Conservation (phyloP, 2,113 vertebrate species). For the Calypte anna region DNA sequence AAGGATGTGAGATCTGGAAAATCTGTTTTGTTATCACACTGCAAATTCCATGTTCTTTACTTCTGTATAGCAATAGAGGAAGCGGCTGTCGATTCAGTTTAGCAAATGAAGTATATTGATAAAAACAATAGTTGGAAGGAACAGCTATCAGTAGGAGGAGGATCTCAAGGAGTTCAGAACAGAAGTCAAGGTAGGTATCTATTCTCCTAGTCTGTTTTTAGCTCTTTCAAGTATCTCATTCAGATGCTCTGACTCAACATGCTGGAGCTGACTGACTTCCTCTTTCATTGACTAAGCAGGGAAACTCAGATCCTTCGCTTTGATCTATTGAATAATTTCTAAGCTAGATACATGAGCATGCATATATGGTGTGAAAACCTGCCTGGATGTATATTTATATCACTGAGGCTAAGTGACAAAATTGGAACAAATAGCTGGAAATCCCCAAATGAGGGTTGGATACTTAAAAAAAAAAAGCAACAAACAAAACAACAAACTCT, state of each 20-base stretch:
- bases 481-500: neutral
- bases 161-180: neutral
- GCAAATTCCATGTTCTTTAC: neutral
- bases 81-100: neutral
- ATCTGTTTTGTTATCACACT: neutral
- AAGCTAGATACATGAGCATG: neutral
- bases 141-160: neutral
- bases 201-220: neutral
- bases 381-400: neutral
- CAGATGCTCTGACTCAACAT: neutral
- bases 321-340: slow-evolving; percentile 1
- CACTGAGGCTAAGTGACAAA: neutral
- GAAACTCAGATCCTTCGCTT: neutral
- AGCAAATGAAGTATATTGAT: neutral
- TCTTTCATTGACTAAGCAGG: neutral
- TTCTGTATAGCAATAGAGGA: neutral
- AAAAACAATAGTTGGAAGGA: slow-evolving; percentile 23
- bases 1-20: neutral
- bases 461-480: neutral
- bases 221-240: neutral
- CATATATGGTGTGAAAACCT: neutral
- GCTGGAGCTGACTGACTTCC: neutral
- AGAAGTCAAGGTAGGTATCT: neutral
- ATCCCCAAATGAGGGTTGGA: neutral
- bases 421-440: slow-evolving; percentile 14